These are phyloP conservation scores for Gastrophysa polygoni DNA, from an alignment of 2,888 invertebrate genomes.

Conservation along the genomic window DNA sequence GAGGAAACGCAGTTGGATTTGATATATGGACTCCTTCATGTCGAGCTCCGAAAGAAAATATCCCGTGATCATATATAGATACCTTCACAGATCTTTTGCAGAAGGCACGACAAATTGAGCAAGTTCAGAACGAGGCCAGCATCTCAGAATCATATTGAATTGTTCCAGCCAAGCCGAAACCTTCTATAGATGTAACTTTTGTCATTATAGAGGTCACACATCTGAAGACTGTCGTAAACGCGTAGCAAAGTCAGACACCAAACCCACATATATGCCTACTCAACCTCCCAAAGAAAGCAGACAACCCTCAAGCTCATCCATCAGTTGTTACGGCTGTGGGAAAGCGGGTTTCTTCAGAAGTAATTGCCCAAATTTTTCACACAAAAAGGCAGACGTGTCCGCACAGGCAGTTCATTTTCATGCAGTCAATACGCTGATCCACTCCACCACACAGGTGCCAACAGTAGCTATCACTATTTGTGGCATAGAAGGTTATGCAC, in stretches of 20 bases:
- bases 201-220: conserved; percentile 13
- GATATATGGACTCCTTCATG: conserved; percentile 27
- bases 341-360: conserved; percentile 7
- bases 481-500: conserved; percentile 15
- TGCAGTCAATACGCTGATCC: not conserved
- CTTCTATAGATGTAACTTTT: conserved; percentile 10
- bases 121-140: not conserved
- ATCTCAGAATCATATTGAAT: not conserved
- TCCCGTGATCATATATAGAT: not conserved
- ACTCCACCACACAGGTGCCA: conserved; percentile 7
- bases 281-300: not conserved
- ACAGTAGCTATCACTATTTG: conserved; percentile 12
- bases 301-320: not conserved
- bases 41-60: conserved; percentile 3
- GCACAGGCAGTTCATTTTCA: not conserved
- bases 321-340: conserved; percentile 11
- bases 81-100: conserved; percentile 12
- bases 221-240: conserved; percentile 11
- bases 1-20: conserved; percentile 36
- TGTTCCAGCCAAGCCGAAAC: not conserved
- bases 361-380: conserved; percentile 4
- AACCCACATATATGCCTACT: not conserved
- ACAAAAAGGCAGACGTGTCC: not conserved
- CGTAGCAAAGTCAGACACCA: not conserved
- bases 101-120: conserved; percentile 12